phyloP scores from a whole-genome alignment of 2,888 invertebrate genomes.

The Gibbula magus region DNA sequence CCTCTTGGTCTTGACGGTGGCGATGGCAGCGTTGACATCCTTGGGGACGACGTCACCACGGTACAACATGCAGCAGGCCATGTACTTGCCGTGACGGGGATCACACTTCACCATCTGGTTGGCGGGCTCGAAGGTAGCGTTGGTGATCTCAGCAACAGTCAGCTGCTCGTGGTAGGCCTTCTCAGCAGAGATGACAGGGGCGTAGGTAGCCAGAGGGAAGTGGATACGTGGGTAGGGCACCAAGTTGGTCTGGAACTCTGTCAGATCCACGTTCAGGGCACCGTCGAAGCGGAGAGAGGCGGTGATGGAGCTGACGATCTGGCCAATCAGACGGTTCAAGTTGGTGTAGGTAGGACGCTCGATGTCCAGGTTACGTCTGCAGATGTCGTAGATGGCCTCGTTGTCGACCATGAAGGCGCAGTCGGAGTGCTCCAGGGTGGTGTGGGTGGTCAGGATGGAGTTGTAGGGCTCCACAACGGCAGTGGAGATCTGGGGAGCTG shows the following conservation, averaged over 20 bases:
- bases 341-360: constrained; percentile 91
- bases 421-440: too few species aligned
- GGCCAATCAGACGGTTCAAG: constrained; percentile 93
- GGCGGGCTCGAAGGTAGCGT: constrained; percentile 88
- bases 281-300: constrained; percentile 76
- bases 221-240: constrained; percentile 11
- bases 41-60: constrained; percentile 81
- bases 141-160: constrained; percentile 65
- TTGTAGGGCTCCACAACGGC: constrained; percentile 36
- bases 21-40: constrained; percentile 66
- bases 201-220: constrained; percentile 10
- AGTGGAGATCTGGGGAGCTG: too few species aligned
- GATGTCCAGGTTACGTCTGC: constrained; percentile 86
- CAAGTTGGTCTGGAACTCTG: constrained; percentile 11
- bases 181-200: constrained; percentile 76
- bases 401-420: constrained; percentile 82
- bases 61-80: constrained; percentile 97
- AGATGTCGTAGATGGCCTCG: constrained; percentile 90
- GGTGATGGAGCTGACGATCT: constrained; percentile 80
- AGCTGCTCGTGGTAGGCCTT: constrained; percentile 89
- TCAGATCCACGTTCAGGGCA: constrained; percentile 68
- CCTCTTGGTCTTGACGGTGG: constrained; percentile 71
- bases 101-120: constrained; percentile 92
- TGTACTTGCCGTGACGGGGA: constrained; percentile 78
- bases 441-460: constrained; percentile 27